These are phyloP conservation scores for Drosophila kurseongensis DNA, from an alignment of 1,140 invertebrate species.

Conservation along the genomic window DNA sequence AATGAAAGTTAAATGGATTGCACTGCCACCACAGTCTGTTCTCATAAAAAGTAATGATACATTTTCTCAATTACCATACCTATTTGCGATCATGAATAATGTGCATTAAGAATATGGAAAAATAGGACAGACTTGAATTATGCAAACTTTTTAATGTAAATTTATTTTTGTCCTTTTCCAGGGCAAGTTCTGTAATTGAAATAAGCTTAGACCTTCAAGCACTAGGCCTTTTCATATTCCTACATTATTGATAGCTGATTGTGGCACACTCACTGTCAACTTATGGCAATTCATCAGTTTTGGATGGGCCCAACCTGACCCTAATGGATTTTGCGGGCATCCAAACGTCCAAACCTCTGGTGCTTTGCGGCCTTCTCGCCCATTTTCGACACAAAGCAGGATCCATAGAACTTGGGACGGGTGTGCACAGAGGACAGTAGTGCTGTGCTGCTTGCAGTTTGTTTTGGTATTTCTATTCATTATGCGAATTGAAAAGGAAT, in stretches of 20 bases:
- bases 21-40: no score
- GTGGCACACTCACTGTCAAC: conserved; percentile 2
- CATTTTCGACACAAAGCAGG: not conserved
- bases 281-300: conserved; percentile 13
- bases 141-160: no score
- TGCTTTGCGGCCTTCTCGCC: not conserved
- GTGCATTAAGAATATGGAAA: no score
- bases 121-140: no score
- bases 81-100: no score
- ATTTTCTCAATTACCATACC: no score
- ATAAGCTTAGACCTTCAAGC: no score
- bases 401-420: not conserved
- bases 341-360: conserved; percentile 5
- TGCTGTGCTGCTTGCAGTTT: not conserved
- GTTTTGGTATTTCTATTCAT: conserved; percentile 29
- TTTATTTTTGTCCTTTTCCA: no score
- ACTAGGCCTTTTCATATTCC: not conserved
- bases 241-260: conserved; percentile 15
- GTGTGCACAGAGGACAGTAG: no score
- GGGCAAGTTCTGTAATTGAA: no score
- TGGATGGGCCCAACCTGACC: not conserved
- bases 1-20: no score
- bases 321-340: conserved; percentile 9
- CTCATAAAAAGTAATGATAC: no score
- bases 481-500: conserved; percentile 26